These are phyloP conservation scores for Nothocercus julius DNA, from an alignment of 2,113 vertebrate genomes.

Conservation along the genomic window DNA sequence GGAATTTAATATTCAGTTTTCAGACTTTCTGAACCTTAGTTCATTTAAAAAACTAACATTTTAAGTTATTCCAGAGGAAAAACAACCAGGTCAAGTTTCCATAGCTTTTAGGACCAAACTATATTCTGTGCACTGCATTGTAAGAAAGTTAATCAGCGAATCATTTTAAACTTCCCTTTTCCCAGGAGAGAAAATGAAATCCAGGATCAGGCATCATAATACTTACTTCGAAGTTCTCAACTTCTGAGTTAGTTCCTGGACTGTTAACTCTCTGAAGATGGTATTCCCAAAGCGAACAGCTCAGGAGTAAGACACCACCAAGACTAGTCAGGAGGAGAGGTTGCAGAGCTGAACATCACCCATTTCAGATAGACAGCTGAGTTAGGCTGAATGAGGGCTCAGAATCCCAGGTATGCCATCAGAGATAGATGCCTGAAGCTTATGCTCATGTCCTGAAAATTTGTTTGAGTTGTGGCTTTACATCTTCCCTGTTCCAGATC, in stretches of 20 bases:
- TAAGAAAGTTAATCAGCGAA: conserved; percentile 43
- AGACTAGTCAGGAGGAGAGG: not conserved
- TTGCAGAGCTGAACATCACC: not conserved
- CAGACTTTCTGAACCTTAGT: not conserved
- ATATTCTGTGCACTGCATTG: not conserved
- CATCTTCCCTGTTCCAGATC: not conserved
- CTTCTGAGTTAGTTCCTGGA: not conserved
- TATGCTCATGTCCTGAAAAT: not conserved
- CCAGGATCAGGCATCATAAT: accelerated
- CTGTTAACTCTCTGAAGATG: not conserved
- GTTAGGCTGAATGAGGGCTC: not conserved
- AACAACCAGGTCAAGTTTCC: not conserved
- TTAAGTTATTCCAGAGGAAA: not conserved
- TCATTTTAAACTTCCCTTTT: conserved; percentile 53
- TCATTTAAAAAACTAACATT: not conserved
- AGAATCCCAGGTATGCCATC: not conserved
- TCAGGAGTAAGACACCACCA: not conserved
- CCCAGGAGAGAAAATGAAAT: not conserved
- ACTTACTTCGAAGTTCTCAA: not conserved
- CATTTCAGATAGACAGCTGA: not conserved
- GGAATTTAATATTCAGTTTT: conserved; percentile 16
- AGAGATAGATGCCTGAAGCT: not conserved
- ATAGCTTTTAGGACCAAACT: not conserved
- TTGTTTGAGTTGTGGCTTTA: not conserved
- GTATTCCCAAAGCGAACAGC: not conserved